Percentiles rank a stretch among this genome's conserved stretches.
phyloP scores from a whole-genome alignment of 2,888 invertebrate species.

The Liposcelis brunnea region DNA sequence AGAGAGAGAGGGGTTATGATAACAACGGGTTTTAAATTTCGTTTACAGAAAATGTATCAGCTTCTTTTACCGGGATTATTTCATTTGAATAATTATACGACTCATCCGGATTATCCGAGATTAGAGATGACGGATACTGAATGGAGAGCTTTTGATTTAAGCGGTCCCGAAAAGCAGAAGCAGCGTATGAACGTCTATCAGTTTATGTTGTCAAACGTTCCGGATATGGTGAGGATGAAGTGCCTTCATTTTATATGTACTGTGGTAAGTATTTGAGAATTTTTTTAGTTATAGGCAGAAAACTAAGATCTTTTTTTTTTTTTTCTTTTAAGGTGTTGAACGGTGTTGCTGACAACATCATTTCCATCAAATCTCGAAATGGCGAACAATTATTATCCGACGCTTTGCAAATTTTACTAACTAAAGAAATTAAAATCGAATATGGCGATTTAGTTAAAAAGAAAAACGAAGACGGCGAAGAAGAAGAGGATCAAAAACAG shows the following conservation, averaged over 20 bases:
- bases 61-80: slow-evolving; percentile 1
- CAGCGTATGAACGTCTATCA: not conserved
- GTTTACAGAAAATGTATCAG: not conserved
- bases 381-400: not conserved
- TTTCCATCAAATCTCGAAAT: not conserved
- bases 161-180: not conserved
- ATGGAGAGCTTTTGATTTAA: not conserved
- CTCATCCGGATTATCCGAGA: not conserved
- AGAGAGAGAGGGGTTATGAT: no score
- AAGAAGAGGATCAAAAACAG: not conserved
- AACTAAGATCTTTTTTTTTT: no score
- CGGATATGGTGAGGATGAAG: not conserved
- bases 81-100: not conserved
- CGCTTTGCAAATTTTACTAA: not conserved
- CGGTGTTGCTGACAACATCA: not conserved
- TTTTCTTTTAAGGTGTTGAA: slow-evolving; percentile 4
- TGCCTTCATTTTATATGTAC: slow-evolving; percentile 1
- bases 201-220: not conserved
- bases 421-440: slow-evolving; percentile 3
- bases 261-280: not conserved
- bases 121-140: slow-evolving; percentile 7
- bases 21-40: no score
- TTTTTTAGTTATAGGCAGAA: no score
- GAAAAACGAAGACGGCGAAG: not conserved
- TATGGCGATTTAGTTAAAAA: not conserved